Conservation (phyloP, 1,140 invertebrate species). For the Cotesia glomerata region DNA sequence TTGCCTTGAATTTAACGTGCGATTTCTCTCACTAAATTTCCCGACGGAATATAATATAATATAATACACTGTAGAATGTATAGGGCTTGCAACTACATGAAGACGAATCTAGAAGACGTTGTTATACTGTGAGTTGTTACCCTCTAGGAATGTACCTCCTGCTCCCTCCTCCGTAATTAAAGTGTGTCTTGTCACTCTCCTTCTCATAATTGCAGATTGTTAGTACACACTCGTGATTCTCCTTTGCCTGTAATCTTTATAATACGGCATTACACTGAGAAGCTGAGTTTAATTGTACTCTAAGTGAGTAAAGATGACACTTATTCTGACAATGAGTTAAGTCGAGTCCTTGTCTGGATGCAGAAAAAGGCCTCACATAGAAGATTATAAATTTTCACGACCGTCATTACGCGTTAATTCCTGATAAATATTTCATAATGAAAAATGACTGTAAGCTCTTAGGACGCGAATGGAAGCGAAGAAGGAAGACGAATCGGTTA, state of each 20-base stretch:
- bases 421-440: no score
- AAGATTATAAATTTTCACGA: no score
- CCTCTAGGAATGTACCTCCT: background rate
- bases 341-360: background rate
- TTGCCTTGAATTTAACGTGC: slow-evolving; percentile 1
- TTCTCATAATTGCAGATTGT: slow-evolving; percentile 45
- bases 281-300: background rate
- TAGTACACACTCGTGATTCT: slow-evolving; percentile 21
- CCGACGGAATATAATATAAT: slow-evolving; percentile 13
- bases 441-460: no score
- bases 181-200: slow-evolving; percentile 41
- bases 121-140: background rate
- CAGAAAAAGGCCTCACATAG: no score
- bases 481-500: background rate
- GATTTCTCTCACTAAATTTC: slow-evolving; percentile 6
- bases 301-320: no score
- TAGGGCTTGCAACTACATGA: background rate
- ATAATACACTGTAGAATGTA: no score
- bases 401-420: no score
- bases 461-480: no score
- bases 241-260: background rate
- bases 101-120: no score
- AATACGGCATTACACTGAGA: background rate
- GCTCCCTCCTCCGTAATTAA: slow-evolving; percentile 32
- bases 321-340: no score